A percentile compares a stretch with the other conserved stretches of the same genome.
Conservation (phyloP, 2,113 vertebrate genomes). For the Chaetorhynchus papuensis region DNA sequence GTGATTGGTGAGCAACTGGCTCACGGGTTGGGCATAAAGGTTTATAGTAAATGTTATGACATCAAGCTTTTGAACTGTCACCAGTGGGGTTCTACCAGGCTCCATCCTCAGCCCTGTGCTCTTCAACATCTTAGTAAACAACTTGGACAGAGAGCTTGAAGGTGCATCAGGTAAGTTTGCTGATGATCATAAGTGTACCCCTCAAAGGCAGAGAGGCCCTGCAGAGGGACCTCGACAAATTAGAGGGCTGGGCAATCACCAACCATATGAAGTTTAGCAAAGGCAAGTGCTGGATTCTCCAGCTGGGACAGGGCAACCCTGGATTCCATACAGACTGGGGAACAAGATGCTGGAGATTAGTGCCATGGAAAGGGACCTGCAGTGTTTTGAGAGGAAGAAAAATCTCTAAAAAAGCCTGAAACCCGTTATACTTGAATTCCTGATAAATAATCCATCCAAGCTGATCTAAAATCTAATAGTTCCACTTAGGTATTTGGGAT, state of each 20-base stretch:
- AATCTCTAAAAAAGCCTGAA: background rate
- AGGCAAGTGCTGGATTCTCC: background rate
- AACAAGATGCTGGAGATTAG: background rate
- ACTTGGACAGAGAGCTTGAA: background rate
- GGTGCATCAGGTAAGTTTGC: background rate
- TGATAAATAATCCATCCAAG: background rate
- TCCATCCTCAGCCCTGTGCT: background rate
- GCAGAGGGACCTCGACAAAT: background rate
- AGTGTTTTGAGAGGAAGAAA: background rate
- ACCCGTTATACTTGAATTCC: background rate
- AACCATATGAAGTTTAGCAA: background rate
- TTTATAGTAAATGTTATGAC: background rate
- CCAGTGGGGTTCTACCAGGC: background rate
- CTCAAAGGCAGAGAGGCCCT: background rate
- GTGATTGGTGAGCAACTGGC: background rate
- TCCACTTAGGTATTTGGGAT: background rate
- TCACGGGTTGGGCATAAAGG: no score
- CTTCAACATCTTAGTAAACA: background rate
- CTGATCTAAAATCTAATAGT: background rate
- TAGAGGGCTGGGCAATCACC: background rate
- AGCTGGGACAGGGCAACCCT: background rate
- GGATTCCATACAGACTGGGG: background rate
- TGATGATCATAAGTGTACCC: background rate
- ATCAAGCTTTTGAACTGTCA: background rate
- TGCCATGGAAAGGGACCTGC: rapidly evolving